phyloP scores from a whole-genome alignment of 2,888 invertebrate genomes.

The Drosophila recens region DNA sequence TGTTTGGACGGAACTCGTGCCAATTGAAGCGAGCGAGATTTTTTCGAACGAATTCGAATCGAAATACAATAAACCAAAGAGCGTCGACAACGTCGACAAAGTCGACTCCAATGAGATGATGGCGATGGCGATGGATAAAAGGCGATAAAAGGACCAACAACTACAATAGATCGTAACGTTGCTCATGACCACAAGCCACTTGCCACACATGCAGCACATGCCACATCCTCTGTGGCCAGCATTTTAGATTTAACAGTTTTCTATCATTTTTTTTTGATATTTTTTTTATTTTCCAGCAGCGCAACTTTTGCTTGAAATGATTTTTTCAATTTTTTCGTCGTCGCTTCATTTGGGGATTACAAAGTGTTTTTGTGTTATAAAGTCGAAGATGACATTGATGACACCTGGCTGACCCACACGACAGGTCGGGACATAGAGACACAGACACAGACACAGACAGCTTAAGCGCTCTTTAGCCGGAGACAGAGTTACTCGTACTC shows the following conservation, averaged over 20 bases:
- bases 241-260: constrained; percentile 42
- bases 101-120: background rate
- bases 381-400: constrained; percentile 81
- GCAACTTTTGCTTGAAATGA: constrained; percentile 4
- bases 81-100: background rate
- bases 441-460: constrained; percentile 60
- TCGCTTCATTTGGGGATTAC: constrained; percentile 81
- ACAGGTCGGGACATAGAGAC: constrained; percentile 2
- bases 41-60: constrained; percentile 40
- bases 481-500: constrained; percentile 19
- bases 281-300: background rate
- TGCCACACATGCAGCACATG: constrained; percentile 14
- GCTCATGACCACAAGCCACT: constrained; percentile 34
- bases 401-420: constrained; percentile 74
- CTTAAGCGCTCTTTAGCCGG: constrained; percentile 70
- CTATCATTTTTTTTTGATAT: constrained; percentile 22
- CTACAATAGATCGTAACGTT: constrained; percentile 68
- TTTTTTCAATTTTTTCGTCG: constrained; percentile 35
- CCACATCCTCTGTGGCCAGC: constrained; percentile 33
- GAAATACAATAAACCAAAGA: constrained; percentile 47
- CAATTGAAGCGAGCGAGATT: constrained; percentile 66
- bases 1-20: constrained; percentile 61
- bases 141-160: constrained; percentile 70
- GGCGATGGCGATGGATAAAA: constrained; percentile 35
- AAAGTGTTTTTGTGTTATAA: constrained; percentile 81